Base-by-base conservation (phyloP, 2,113 vertebrate genomes). In the Balaeniceps rex region DNA sequence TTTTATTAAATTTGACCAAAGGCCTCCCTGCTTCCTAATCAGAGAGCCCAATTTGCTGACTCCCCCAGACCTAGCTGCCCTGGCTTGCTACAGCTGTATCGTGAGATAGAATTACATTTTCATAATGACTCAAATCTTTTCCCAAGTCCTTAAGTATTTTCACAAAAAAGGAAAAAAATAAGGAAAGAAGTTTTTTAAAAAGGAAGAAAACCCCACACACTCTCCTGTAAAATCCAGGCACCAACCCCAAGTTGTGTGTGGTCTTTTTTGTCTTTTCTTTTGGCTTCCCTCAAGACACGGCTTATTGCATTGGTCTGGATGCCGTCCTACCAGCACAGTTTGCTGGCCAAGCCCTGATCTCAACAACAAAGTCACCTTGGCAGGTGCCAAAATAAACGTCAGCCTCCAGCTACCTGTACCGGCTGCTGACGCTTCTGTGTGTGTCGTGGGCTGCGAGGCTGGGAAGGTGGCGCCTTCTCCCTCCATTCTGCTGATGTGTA, bases 71-170 rank as follows among this genome's bases (percentile, higher is more conserved):
- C 81, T 89, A 25, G 25, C 81, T 88, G 70, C 77, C 49, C 74
- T 80, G 69, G 60, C 38, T 91, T 65, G 19, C 81, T 81, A 71
- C 87, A 97, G 77, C 87, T 97, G 91, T 91, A 83, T 94, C 47
- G 0, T 94, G 94, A 93, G 94, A 96, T 98, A 96, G 78, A 95
- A 79, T 97, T 98, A 95, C 94, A 93, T 94, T 94, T 97, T 97
- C 60, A 70, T 83, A 94, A 93, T n/a, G 36, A 83, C 90, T 97
- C 72, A 91, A 94, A 91, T 87, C 70, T 97, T 98, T 94, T 94
- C 46, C 75, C 75, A 96, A 93, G 95, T 81, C 83, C 89, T 85
- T 89, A 74, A 95, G 91, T 90, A 94, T 94, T 97, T 97, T 97
- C 66, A 93, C 86, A 96, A 94, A 94, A 96, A 96, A 94, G 55